A percentile compares a stretch with the other conserved stretches of the same genome.
These are phyloP conservation scores for Thymallus thymallus DNA, from an alignment of 2,113 vertebrate species.

Conservation along the genomic window DNA sequence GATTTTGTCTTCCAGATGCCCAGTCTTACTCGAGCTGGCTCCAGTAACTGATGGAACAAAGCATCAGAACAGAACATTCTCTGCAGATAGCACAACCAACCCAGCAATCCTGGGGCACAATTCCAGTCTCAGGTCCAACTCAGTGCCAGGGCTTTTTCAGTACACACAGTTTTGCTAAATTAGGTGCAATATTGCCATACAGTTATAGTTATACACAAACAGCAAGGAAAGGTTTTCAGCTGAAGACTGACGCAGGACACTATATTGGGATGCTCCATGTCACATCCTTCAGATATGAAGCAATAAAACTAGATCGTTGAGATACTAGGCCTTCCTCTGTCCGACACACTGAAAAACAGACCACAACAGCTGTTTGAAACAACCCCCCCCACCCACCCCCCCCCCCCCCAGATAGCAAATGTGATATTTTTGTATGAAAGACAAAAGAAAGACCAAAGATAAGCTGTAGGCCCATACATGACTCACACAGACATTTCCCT, in stretches of 20 bases:
- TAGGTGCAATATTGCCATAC: neutral
- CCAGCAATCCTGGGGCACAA: neutral
- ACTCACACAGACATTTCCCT: neutral
- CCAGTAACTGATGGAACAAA: no score
- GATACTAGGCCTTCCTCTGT: neutral
- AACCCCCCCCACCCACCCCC: no score
- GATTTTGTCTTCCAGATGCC: no score
- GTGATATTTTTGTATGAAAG: no score
- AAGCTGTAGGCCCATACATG: neutral
- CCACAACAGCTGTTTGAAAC: no score
- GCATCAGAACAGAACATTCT: no score
- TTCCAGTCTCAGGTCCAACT: neutral
- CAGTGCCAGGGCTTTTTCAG: neutral
- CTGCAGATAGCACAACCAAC: neutral
- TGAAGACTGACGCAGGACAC: no score
- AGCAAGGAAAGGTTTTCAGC: no score
- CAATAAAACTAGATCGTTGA: neutral
- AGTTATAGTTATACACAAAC: neutral
- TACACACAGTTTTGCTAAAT: neutral
- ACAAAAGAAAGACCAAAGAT: neutral
- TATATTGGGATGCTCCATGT: neutral
- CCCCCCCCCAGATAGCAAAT: neutral
- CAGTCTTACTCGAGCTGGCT: no score
- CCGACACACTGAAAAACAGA: neutral
- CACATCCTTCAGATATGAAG: neutral